Base-by-base conservation (phyloP, 2,797 vertebrate genomes). In the Sorex maritimensis region DNA sequence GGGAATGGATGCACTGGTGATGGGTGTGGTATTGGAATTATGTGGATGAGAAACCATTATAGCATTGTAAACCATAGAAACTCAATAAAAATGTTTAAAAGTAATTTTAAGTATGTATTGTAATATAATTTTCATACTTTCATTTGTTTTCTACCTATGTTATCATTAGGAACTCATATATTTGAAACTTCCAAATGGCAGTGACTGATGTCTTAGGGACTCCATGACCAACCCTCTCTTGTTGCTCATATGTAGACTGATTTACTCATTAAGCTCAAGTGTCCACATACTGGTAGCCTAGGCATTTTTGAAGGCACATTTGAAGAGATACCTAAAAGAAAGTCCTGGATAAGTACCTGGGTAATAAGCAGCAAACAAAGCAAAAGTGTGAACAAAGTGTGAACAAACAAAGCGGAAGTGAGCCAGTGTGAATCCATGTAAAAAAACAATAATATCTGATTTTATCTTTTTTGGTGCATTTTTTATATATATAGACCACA, bases 61-160 rank as follows among this genome's bases (percentile, higher is more conserved):
- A 61, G 15, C 17, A 61, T 61, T 55, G 58, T 61, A 61, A 61
- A 61, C 5, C 58, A 61, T 23, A 61, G 21, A 21, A 61, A 19
- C 58, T 61, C 17, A 21, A 61, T 61, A 52, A 52, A 10, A 52
- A 17, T 52, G 2, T 61, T 61, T 61, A 21, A 61, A 61, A 21
- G 58, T 61, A 61, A 44, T 69, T 65, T 95, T 63, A 87, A 94
- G 61, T 38, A 79, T 58, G 7, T 67, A n/a, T 44, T 80, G 44
- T 17, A 65, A 38, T 61, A 2, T 14, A 6, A 24, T 69, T 44
- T 58, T 34, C 15, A 8, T 28, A 17, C 83, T 69, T 34, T 17
- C 28, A 74, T 14, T 46, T 84, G 28, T 81, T 63, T 79, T 79
- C 75, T 75, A 30, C 46, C 5, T 67, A 46, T 61, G 5, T 34